Evolutionary conservation across 2,888 invertebrate species (phyloP), one percentile per base, ranked within the genome.

Genomic region (Drosophila paramelanica): DNA sequence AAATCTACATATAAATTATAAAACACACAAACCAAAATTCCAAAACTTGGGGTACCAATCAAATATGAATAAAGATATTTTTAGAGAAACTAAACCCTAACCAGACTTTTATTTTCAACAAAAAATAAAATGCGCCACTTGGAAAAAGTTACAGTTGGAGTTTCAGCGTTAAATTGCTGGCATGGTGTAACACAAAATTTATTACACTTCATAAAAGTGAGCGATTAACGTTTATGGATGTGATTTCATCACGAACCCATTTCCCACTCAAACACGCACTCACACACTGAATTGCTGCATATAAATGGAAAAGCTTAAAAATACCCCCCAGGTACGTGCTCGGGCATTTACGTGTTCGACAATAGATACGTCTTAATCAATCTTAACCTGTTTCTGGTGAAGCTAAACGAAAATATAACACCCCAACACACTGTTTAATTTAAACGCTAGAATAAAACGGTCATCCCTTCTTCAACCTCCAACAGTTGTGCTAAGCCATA

Each of bases 161-260:
- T 17, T 46, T 6, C 13, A 20, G 67, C 25, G 59, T 71, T 62
- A 72, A 82, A 85, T 65, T 68, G 56, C 56, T 50, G 17, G 57
- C 46, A 47, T 64, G 67, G 78, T 77, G 87, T 67, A 69, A 66
- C 66, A 57, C 62, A 47, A 74, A 89, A 85, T 89, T 85, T 85
- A 85, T 89, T 88, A 72, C 86, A 88, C 89, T 88, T 88, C 88
- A 85, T 88, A 89, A 85, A 89, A 83, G 61, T 77, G 83, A 85
- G 80, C 85, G 89, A 89, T 85, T 85, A 88, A 88, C 79, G 79
- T 88, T 85, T 88, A 89, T 89, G 83, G 86, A 85, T 85, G 89
- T 88, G 89, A 89, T 85, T 88, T 79, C 61, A 82, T 73, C 89
- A 89, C 85, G 83, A 87, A 84, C 71, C 14, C 47, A 5, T 14